Evolutionary conservation across 2,797 vertebrate genomes (phyloP).

Genomic region (Oreochromis mossambicus): DNA sequence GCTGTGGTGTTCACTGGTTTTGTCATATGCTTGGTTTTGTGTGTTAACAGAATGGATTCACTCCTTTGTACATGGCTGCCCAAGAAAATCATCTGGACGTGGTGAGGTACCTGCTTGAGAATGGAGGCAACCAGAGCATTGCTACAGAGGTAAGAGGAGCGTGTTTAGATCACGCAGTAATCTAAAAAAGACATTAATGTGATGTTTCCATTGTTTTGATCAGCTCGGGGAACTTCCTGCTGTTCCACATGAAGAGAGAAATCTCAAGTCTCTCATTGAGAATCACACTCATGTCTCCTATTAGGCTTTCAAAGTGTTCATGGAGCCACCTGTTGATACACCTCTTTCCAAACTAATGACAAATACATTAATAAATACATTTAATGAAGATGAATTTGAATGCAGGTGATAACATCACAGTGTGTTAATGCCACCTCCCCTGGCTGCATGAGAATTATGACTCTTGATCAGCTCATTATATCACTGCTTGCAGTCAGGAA

Average conservation of each 20-base stretch:
- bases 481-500: neutral
- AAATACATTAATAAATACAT: neutral
- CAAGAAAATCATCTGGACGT: conserved; percentile 98
- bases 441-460: neutral
- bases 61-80: conserved; percentile 97
- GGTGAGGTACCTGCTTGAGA: conserved; percentile 93
- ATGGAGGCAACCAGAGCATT: conserved; percentile 97
- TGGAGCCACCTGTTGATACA: fast-evolving
- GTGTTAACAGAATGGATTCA: conserved; percentile 91
- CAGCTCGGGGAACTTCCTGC: neutral
- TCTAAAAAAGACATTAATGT: neutral
- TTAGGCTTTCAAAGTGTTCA: fast-evolving
- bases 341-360: neutral
- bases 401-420: neutral
- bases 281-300: fast-evolving
- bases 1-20: neutral
- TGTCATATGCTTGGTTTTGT: neutral
- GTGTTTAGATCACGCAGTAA: fast-evolving
- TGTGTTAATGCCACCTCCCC: neutral
- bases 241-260: fast-evolving
- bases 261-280: neutral
- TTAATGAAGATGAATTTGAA: neutral
- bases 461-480: fast-evolving
- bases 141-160: conserved; percentile 87
- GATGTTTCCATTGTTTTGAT: neutral